These are phyloP conservation scores for Piscicola geometra DNA, from an alignment of 2,888 invertebrate species.

Conservation along the genomic window DNA sequence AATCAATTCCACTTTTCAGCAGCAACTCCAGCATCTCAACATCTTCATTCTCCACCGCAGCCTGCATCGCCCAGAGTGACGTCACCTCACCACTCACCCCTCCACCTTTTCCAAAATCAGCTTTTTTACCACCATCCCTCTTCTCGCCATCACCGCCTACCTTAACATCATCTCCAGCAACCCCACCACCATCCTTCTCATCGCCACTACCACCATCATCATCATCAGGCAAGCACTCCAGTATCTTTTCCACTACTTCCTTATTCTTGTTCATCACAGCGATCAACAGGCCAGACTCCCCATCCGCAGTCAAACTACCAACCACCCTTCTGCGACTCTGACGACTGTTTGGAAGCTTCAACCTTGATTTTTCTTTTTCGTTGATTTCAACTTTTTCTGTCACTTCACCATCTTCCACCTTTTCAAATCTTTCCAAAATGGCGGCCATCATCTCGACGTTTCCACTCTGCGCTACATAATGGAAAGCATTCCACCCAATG, in stretches of 20 bases:
- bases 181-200: conserved; percentile 33
- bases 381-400: not conserved
- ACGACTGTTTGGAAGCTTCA: not conserved
- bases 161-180: conserved; percentile 37
- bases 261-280: conserved; percentile 43
- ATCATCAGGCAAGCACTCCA: not conserved
- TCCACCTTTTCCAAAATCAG: too few relatives aligned
- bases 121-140: too few relatives aligned
- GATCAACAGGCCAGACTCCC: conserved; percentile 42
- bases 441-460: conserved; percentile 37
- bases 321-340: conserved; percentile 17
- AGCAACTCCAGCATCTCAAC: conserved; percentile 36
- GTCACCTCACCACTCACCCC: conserved; percentile 32
- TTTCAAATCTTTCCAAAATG: conserved; percentile 22
- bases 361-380: not conserved
- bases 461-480: conserved; percentile 45
- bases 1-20: conserved; percentile 36
- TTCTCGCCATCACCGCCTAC: too few relatives aligned
- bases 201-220: conserved; percentile 36
- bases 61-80: conserved; percentile 41
- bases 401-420: not conserved
- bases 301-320: conserved; percentile 41
- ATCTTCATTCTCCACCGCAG: conserved; percentile 40
- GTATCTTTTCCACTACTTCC: not conserved
- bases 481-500: conserved; percentile 42